Evolutionary conservation across 2,113 vertebrate genomes (phyloP).

Genomic region (Gallinago undulata): DNA sequence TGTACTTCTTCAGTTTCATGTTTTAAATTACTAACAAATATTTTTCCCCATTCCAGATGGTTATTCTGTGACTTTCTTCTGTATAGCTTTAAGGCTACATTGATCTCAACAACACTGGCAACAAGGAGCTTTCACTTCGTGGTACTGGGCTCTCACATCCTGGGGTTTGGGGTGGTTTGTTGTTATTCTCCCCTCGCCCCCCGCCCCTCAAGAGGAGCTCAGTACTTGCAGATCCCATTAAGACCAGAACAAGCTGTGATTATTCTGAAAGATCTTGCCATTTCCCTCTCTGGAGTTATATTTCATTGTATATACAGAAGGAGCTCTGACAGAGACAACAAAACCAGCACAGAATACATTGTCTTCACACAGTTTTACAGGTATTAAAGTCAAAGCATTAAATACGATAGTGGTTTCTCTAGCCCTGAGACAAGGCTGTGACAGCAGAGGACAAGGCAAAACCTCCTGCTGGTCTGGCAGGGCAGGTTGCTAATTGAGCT

Average conservation of each 20-base stretch:
- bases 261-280: background rate
- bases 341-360: background rate
- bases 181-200: background rate
- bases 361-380: background rate
- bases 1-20: constrained; percentile 23
- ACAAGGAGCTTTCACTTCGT: background rate
- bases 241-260: background rate
- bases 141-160: background rate
- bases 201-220: background rate
- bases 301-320: background rate
- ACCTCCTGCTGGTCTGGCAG: background rate
- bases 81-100: background rate
- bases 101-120: background rate
- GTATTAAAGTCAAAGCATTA: background rate
- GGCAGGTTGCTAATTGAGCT: background rate
- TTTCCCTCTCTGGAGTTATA: background rate
- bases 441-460: background rate
- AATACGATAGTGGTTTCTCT: background rate
- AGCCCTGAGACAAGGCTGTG: background rate
- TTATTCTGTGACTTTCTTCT: background rate
- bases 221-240: background rate
- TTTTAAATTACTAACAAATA: background rate
- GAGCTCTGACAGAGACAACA: background rate
- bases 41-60: background rate
- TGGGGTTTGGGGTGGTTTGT: background rate